A percentile compares a stretch with the other conserved stretches of the same genome.
Conservation (phyloP, 2,888 invertebrate species). For the Bruchidius siliquastri region DNA sequence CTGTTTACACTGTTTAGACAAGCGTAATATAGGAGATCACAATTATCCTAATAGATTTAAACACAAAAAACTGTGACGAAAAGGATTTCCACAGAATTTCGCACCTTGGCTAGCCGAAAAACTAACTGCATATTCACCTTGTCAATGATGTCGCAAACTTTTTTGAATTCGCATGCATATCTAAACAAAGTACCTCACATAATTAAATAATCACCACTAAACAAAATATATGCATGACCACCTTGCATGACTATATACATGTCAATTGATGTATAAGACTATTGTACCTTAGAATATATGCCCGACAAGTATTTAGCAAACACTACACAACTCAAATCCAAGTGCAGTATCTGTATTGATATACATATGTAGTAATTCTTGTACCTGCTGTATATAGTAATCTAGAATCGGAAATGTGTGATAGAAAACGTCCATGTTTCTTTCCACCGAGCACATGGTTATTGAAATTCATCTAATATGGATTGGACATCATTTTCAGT, state of each 20-base stretch:
- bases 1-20: too few species aligned
- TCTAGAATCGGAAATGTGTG: background rate
- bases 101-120: too few species aligned
- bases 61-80: too few species aligned
- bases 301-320: background rate
- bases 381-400: background rate
- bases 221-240: conserved; percentile 10
- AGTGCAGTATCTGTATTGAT: background rate
- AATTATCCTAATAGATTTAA: too few species aligned
- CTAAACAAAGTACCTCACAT: background rate
- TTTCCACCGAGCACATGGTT: background rate
- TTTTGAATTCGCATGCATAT: background rate
- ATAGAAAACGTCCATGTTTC: background rate
- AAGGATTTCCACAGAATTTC: too few species aligned
- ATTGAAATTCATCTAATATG: too few species aligned
- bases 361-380: background rate
- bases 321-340: background rate
- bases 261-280: conserved; percentile 29
- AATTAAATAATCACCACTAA: conserved; percentile 9
- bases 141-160: too few species aligned
- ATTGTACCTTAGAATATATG: conserved; percentile 6
- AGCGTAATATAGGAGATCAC: too few species aligned
- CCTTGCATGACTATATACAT: conserved; percentile 2
- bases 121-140: too few species aligned
- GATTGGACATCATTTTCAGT: too few species aligned